Base-by-base conservation (phyloP, 2,888 invertebrate genomes). In the Athalia cordata region DNA sequence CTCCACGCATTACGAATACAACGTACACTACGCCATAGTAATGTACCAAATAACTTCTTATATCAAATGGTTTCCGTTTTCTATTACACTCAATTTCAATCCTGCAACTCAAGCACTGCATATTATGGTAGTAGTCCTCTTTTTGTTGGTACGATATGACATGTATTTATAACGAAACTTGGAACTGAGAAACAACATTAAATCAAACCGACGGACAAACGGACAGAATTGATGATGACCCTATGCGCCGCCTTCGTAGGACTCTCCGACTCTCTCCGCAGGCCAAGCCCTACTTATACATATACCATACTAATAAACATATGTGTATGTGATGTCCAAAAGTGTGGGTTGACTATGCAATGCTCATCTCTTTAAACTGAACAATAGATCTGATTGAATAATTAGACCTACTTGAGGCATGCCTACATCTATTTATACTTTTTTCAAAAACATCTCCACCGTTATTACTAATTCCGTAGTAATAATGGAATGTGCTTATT, bases 321-420 rank as follows among this genome's bases (percentile, higher is more conserved):
- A 9, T 45, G n/a, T 74, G 62, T 15, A 62, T 43, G 62, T 65
- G 11, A 11, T 11, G 62, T 62, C 50, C 49, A 29, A 29, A 75
- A 50, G 62, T 62, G 75, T 75, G 75, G 75, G 75, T 75, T 75
- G 62, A 75, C 62, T 64, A 50, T 52, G 75, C 75, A 43, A 72
- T 72, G 72, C 64, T 62, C 75, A 75, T 75, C 75, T 75, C 62
- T 75, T 62, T 47, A 43, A 29, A 64, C 49, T 5, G 75, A 75
- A 75, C 64, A 75, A 75, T 75, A 75, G 75, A 75, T 62, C 75
- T 75, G 75, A 75, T 75, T 74, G 66, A 78, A 78, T 79, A 81
- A 83, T 83, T 82, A 83, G 79, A 79, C 80, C 57, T 76, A 82
- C 80, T 81, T 81, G 80, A 81, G 79, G 77, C 82, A 4, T n/a